Conservation (phyloP, 2,113 vertebrate species). For the Tetrax tetrax region DNA sequence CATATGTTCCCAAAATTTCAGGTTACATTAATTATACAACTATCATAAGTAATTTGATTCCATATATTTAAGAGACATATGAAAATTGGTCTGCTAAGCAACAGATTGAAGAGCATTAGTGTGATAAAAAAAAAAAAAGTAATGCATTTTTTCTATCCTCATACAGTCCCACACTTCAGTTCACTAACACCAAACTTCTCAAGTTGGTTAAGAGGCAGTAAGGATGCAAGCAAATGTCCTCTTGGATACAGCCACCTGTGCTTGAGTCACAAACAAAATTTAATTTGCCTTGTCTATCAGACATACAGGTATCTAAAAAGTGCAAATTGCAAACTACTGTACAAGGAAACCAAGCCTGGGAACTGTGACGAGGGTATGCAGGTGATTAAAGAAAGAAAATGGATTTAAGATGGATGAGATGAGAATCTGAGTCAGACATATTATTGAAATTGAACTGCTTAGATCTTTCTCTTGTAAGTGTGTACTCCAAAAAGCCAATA, state of each 20-base stretch:
- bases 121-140: neutral
- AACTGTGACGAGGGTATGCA: neutral
- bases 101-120: neutral
- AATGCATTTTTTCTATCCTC: neutral
- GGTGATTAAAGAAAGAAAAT: constrained; percentile 44
- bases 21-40: neutral
- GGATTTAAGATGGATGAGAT: constrained; percentile 46
- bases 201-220: neutral
- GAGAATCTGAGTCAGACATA: constrained; percentile 32
- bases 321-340: neutral
- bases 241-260: neutral
- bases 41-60: neutral
- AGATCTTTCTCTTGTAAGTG: neutral
- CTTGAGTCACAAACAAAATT: neutral
- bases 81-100: neutral
- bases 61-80: neutral
- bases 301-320: neutral
- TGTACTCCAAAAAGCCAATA: constrained; percentile 35
- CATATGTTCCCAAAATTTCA: neutral
- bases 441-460: constrained; percentile 23
- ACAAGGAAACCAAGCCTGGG: neutral
- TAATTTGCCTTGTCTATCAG: neutral
- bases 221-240: neutral
- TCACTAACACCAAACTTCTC: neutral
- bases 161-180: neutral